phyloP scores from a whole-genome alignment of 2,888 invertebrate genomes.

The Rotaria magnacalcarata region DNA sequence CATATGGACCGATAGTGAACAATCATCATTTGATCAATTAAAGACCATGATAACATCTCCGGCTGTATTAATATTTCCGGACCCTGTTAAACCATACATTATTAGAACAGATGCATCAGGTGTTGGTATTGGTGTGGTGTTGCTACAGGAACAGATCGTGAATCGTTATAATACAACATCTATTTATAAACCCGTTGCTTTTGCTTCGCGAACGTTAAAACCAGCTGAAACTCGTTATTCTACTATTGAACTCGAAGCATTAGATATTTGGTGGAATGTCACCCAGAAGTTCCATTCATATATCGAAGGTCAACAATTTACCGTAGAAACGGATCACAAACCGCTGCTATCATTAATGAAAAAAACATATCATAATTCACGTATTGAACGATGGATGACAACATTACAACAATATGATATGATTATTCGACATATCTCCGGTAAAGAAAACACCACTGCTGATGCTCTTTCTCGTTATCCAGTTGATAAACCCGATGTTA shows the following conservation, averaged over 20 bases:
- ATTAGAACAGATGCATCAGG: background rate
- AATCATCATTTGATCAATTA: background rate
- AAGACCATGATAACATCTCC: background rate
- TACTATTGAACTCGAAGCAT: constrained; percentile 1
- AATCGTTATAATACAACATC: too few species aligned
- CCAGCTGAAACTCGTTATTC: background rate
- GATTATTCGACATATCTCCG: background rate
- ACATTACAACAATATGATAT: constrained; percentile 22
- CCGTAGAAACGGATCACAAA: constrained; percentile 27
- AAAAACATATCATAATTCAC: background rate
- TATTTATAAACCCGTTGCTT: background rate
- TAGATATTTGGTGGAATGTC: constrained; percentile 5
- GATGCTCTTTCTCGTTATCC: constrained; percentile 9
- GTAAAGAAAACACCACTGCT: constrained; percentile 14
- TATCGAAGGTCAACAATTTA: constrained; percentile 21
- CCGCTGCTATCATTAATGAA: constrained; percentile 1
- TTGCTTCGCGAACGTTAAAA: background rate
- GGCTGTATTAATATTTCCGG: background rate
- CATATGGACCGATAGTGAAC: background rate
- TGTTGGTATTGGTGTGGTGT: background rate
- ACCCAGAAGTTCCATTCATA: constrained; percentile 1
- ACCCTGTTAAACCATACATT: background rate
- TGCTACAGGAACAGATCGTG: background rate
- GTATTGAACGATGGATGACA: background rate
- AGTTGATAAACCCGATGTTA: background rate